Conservation (phyloP, 2,888 invertebrate species). For the Kuschelorhynchus macadamiae region DNA sequence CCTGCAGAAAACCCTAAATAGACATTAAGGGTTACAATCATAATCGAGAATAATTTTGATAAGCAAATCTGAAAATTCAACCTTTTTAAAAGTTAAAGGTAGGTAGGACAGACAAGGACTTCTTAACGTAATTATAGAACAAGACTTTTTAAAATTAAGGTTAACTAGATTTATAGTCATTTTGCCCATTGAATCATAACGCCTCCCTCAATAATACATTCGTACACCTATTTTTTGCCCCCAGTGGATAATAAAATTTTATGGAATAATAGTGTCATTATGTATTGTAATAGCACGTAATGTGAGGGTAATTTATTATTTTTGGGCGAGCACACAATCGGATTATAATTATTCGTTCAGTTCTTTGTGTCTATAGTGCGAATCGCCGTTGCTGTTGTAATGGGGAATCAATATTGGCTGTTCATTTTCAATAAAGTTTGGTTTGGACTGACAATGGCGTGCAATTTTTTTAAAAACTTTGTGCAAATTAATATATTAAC, state of each 20-base stretch:
- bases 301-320: constrained; percentile 61
- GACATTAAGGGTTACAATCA: too few species aligned
- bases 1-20: too few species aligned
- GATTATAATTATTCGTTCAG: constrained; percentile 60
- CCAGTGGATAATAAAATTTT: constrained; percentile 30
- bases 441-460: constrained; percentile 36
- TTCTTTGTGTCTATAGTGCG: constrained; percentile 57
- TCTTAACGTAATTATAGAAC: too few species aligned
- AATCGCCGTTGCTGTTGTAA: constrained; percentile 54
- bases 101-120: too few species aligned
- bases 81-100: too few species aligned
- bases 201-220: constrained; percentile 12
- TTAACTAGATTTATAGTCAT: neutral
- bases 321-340: constrained; percentile 59
- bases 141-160: too few species aligned
- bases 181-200: neutral
- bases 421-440: constrained; percentile 60
- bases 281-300: constrained; percentile 61
- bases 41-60: too few species aligned
- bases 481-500: too few species aligned
- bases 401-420: constrained; percentile 62
- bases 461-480: constrained; percentile 2
- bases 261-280: constrained; percentile 60
- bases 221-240: constrained; percentile 22
- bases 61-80: too few species aligned